Evolutionary conservation across 2,888 invertebrate species (phyloP).

Genomic region (Sminthurides aquaticus): DNA sequence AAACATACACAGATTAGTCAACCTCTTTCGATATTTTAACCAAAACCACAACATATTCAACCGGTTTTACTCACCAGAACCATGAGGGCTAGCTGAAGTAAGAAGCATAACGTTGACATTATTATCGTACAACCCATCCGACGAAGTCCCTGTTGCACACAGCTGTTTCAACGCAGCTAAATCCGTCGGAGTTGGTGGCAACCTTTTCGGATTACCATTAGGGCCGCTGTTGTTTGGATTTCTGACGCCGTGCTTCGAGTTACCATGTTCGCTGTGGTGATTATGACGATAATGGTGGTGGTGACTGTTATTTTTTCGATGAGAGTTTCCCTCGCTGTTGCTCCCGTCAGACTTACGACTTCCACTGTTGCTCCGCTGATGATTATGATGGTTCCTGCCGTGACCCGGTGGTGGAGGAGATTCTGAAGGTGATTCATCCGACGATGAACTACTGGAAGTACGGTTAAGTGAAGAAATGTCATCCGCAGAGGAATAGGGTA

Average conservation of each 20-base stretch:
- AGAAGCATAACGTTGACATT: conserved; percentile 15
- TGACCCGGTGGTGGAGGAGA: conserved; percentile 51
- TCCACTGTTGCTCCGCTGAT: conserved; percentile 4
- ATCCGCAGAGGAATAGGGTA: conserved; percentile 65
- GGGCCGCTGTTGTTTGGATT: conserved; percentile 53
- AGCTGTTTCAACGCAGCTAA: conserved; percentile 28
- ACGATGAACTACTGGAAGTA: conserved; percentile 73
- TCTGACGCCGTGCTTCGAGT: conserved; percentile 48
- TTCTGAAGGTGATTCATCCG: conserved; percentile 61
- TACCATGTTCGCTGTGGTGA: conserved; percentile 22
- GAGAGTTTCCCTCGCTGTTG: conserved; percentile 6
- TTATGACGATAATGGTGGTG: conserved; percentile 23
- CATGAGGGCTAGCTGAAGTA: neutral
- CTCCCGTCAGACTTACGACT: conserved; percentile 12
- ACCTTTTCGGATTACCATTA: conserved; percentile 50
- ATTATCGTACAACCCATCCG: conserved; percentile 27
- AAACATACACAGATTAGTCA: too few relatives aligned
- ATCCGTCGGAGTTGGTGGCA: conserved; percentile 47
- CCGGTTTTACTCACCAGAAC: neutral
- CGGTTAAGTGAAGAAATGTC: conserved; percentile 73
- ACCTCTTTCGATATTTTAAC: too few relatives aligned
- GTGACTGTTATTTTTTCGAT: conserved; percentile 9
- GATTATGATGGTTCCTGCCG: neutral
- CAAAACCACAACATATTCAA: too few relatives aligned
- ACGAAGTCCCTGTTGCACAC: conserved; percentile 21